A percentile compares a stretch with the other conserved stretches of the same genome.
phyloP scores from a whole-genome alignment of 2,113 vertebrate species.

The Rhinopomastus cyanomelas region DNA sequence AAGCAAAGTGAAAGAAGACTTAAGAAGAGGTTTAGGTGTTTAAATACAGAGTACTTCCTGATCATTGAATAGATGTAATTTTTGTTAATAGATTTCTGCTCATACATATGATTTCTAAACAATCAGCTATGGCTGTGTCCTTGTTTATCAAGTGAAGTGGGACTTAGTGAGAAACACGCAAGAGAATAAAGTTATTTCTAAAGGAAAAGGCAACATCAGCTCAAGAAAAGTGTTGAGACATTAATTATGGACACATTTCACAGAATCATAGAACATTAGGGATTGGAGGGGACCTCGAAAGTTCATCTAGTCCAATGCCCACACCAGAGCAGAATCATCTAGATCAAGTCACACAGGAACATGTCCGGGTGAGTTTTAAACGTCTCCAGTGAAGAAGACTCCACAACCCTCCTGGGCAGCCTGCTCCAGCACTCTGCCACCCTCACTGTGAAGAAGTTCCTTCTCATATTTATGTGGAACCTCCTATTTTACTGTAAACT shows the following conservation, averaged over 20 bases:
- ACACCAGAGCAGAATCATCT: too few relatives aligned
- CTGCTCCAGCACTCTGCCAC: too few relatives aligned
- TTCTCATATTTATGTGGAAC: too few relatives aligned
- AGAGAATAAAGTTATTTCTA: neutral
- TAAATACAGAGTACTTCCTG: neutral
- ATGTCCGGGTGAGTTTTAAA: too few relatives aligned
- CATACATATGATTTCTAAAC: neutral
- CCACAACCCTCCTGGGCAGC: too few relatives aligned
- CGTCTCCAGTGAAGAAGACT: too few relatives aligned
- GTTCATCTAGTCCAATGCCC: too few relatives aligned
- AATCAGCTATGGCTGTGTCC: neutral
- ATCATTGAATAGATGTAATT: neutral
- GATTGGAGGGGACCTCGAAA: too few relatives aligned
- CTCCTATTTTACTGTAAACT: too few relatives aligned
- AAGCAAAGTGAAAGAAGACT: neutral
- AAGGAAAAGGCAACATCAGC: neutral
- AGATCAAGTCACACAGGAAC: too few relatives aligned
- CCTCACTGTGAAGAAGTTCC: too few relatives aligned
- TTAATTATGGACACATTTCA: neutral
- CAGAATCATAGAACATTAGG: too few relatives aligned
- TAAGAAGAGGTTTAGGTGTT: neutral
- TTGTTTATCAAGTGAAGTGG: neutral
- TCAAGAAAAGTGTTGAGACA: neutral
- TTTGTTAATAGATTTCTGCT: neutral
- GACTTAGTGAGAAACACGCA: neutral